Base-by-base conservation (phyloP, 1,140 invertebrate genomes). In the Magallana gigas region DNA sequence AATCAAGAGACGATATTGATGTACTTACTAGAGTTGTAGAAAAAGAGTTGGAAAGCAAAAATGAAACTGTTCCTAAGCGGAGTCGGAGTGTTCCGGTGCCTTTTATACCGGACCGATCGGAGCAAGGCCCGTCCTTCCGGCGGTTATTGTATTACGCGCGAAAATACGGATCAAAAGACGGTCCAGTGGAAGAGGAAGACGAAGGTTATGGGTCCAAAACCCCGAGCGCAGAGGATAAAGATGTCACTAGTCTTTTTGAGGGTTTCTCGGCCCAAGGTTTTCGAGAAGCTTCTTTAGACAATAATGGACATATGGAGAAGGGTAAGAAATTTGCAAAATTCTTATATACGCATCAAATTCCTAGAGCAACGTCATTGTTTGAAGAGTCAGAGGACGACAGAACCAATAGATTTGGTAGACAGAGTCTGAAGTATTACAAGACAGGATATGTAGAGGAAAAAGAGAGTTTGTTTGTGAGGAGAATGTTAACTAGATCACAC, bases 121-220 rank as follows among this genome's bases (percentile, higher is more conserved):
- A 88, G 6, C 76, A 48, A 85, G 57, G 57, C 6, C 68, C 83
- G 14, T 84, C 83, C n/a, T 84, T 58, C 16, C 83, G 83, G 16
- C 83, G 88, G 7, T 71, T 89, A 23, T 84, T 89, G 6, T 86
- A 86, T 64, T 89, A 85, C 58, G 85, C 88, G 57, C 83, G 83
- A 57, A 60, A 84, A 11, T 89, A 89, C 64, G 81, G 58, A 8
- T 89, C 88, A 57, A 84, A 82, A 16, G 88, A 89, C 9, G 68
- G 87, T 62, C 23, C 6, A 6, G 57, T 48, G 18, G 85, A 86
- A 60, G 88, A 88, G 8, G 85, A 87, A 48, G 88, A 89, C 57
- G 88, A 89, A 56, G 88, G 88, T 7, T 89, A 89, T 57, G 88
- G 85, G 58, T 89, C 88, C 0, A 89, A 89, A 86, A 86, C 88